phyloP scores from a whole-genome alignment of 2,797 vertebrate genomes.

The Protonibea diacanthus region DNA sequence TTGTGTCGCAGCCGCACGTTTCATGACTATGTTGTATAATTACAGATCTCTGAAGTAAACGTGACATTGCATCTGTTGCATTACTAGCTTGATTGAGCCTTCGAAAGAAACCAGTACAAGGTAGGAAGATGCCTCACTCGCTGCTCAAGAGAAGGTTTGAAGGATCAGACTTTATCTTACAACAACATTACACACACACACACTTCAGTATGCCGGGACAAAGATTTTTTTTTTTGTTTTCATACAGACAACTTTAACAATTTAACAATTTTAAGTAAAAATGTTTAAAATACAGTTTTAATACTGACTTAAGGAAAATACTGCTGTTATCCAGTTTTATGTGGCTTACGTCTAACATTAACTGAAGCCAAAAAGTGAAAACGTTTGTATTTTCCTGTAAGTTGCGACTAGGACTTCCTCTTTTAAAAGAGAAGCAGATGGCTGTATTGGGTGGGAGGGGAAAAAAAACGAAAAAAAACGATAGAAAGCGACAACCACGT shows the following conservation, averaged over 20 bases:
- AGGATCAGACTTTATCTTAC: conserved; percentile 60
- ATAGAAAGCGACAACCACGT: conserved; percentile 74
- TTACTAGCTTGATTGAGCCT: conserved; percentile 41
- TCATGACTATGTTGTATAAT: conserved; percentile 35
- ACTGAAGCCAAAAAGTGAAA: conserved; percentile 57
- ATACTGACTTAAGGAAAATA: conserved; percentile 83
- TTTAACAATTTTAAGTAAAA: conserved; percentile 77
- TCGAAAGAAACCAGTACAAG: conserved; percentile 34
- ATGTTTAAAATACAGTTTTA: conserved; percentile 81
- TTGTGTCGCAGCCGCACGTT: conserved; percentile 43
- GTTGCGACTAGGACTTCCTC: conserved; percentile 75
- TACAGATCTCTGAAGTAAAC: conserved; percentile 43
- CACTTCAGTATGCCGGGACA: conserved; percentile 64
- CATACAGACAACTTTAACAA: conserved; percentile 71
- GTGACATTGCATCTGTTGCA: conserved; percentile 44
- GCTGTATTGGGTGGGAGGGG: conserved; percentile 68
- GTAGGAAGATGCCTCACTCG: conserved; percentile 40
- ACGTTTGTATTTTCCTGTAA: conserved; percentile 71
- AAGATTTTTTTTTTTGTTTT: conserved; percentile 30
- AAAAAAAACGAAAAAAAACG: conserved; percentile 32
- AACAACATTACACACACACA: conserved; percentile 45
- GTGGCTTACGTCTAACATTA: conserved; percentile 38
- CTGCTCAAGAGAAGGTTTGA: conserved; percentile 43
- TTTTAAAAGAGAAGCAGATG: conserved; percentile 83
- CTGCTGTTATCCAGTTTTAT: conserved; percentile 31